phyloP scores from a whole-genome alignment of 2,888 invertebrate genomes.

The Ctenicera cuprea region DNA sequence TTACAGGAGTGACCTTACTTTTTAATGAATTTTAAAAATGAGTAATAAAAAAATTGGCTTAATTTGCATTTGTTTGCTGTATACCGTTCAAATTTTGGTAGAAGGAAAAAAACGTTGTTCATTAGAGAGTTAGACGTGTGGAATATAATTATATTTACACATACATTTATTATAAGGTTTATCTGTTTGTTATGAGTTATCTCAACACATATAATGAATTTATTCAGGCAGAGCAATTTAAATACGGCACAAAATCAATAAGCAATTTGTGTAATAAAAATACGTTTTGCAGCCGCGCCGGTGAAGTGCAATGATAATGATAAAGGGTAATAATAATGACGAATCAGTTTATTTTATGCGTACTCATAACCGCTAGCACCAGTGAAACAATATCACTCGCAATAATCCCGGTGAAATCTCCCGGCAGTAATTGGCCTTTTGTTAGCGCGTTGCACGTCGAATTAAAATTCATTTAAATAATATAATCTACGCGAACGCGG shows the following conservation, averaged over 20 bases:
- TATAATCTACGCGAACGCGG: conserved; percentile 65
- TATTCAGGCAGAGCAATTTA: conserved; percentile 56
- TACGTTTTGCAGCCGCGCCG: conserved; percentile 55
- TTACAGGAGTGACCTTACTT: too few species aligned
- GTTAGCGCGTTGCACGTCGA: conserved; percentile 65
- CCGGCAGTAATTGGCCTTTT: conserved; percentile 68
- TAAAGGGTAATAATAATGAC: conserved; percentile 58
- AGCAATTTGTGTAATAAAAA: conserved; percentile 60
- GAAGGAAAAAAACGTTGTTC: conserved; percentile 15
- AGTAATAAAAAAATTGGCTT: too few species aligned
- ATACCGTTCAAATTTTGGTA: neutral
- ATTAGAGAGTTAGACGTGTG: conserved; percentile 27
- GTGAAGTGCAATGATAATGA: conserved; percentile 62
- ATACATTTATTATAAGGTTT: conserved; percentile 52
- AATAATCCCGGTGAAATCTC: conserved; percentile 61
- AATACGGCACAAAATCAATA: conserved; percentile 61
- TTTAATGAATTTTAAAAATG: too few species aligned
- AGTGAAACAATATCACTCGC: conserved; percentile 62
- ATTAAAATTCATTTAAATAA: conserved; percentile 71
- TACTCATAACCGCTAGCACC: conserved; percentile 58
- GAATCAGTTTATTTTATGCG: conserved; percentile 64
- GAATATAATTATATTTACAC: conserved; percentile 52
- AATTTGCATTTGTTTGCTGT: too few species aligned
- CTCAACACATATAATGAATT: conserved; percentile 54
- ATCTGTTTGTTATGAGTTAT: conserved; percentile 55